Conservation (phyloP, 1,140 invertebrate species). For the Pemphigus obesinymphae region DNA sequence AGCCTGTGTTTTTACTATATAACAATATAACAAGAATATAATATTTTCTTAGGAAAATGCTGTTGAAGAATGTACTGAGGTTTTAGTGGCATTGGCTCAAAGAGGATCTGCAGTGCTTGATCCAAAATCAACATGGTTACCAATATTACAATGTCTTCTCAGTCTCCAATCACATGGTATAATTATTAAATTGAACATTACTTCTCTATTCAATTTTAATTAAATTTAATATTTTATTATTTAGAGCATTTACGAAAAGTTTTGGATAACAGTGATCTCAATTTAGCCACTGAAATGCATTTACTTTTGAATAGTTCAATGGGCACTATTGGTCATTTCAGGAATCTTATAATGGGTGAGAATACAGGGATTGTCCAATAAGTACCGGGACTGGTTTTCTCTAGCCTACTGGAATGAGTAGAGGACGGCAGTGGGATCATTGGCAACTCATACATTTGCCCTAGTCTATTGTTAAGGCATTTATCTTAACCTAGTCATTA, state of each 20-base stretch:
- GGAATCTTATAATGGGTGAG: slow-evolving; percentile 47
- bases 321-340: slow-evolving; percentile 47
- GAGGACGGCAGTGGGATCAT: no score
- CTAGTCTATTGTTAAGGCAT: no score
- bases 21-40: background rate
- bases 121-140: slow-evolving; percentile 47
- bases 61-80: slow-evolving; percentile 46
- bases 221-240: background rate
- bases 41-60: slow-evolving; percentile 34
- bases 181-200: background rate
- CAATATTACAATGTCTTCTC: slow-evolving; percentile 47
- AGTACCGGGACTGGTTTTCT: no score
- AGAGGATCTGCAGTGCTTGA: slow-evolving; percentile 46
- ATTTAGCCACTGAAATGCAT: slow-evolving; percentile 48
- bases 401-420: no score
- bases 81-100: slow-evolving; percentile 46
- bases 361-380: no score
- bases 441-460: no score
- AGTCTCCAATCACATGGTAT: slow-evolving; percentile 47
- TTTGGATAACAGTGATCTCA: slow-evolving; percentile 47
- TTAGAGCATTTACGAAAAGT: slow-evolving; percentile 45
- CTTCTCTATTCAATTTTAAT: background rate
- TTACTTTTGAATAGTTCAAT: slow-evolving; percentile 47
- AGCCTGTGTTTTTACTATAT: background rate
- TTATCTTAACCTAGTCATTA: no score